Evolutionary conservation across 2,797 vertebrate species (phyloP).

Genomic region (Manis javanica): DNA sequence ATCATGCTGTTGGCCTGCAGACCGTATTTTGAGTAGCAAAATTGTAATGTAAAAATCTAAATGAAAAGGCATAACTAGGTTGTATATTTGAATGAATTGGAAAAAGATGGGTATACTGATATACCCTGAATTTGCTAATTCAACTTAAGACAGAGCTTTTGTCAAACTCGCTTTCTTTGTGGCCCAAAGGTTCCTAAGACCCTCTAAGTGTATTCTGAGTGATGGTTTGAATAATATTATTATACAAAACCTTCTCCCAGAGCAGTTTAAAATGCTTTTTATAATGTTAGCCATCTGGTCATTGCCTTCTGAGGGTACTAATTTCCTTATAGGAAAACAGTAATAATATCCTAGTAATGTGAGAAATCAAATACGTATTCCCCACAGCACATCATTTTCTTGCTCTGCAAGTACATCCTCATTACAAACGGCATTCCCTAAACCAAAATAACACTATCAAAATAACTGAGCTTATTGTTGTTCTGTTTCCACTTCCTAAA

Average conservation of each 20-base stretch:
- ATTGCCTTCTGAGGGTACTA: conserved; percentile 49
- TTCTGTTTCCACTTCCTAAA: conserved; percentile 55
- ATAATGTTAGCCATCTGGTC: conserved; percentile 62
- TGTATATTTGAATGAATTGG: neutral
- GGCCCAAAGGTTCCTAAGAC: conserved; percentile 47
- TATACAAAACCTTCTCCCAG: conserved; percentile 41
- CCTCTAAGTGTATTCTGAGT: conserved; percentile 32
- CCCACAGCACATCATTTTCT: conserved; percentile 63
- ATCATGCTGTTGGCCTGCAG: neutral
- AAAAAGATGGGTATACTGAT: neutral
- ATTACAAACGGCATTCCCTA: conserved; percentile 55
- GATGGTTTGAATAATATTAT: conserved; percentile 63
- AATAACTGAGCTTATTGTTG: neutral
- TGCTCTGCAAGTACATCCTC: conserved; percentile 47
- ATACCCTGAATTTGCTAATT: neutral
- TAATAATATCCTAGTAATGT: conserved; percentile 56
- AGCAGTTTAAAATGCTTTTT: conserved; percentile 46
- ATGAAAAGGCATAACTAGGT: neutral
- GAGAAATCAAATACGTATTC: conserved; percentile 50
- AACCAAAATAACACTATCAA: conserved; percentile 51
- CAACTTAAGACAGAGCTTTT: neutral
- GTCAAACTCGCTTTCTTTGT: conserved; percentile 33
- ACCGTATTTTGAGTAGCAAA: neutral
- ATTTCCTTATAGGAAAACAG: conserved; percentile 69
- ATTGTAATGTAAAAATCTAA: neutral